These are phyloP conservation scores for Drosophila differens DNA, from an alignment of 2,888 invertebrate species.

Conservation along the genomic window DNA sequence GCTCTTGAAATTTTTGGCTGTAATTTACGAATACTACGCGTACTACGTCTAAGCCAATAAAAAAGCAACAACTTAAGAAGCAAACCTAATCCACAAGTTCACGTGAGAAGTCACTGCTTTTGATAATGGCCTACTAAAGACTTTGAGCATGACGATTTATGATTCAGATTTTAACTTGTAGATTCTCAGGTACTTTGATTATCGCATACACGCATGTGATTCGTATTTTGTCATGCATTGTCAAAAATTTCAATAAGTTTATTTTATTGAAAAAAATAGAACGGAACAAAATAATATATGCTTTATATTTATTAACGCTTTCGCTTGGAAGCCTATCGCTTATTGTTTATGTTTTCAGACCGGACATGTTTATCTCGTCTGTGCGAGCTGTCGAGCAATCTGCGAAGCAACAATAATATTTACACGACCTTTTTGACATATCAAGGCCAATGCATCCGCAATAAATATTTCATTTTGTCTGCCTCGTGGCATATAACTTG, in stretches of 20 bases:
- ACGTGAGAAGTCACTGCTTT: constrained; percentile 64
- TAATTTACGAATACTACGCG: constrained; percentile 19
- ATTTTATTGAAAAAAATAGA: constrained; percentile 14
- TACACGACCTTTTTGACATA: constrained; percentile 43
- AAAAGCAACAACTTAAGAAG: constrained; percentile 2
- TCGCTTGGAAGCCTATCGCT: constrained; percentile 36
- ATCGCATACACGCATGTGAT: constrained; percentile 2
- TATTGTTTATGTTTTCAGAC: constrained; percentile 39
- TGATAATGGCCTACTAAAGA: constrained; percentile 52
- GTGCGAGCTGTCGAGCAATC: constrained; percentile 44
- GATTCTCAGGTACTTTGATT: constrained; percentile 14
- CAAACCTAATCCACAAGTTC: constrained; percentile 25
- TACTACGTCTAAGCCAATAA: constrained; percentile 5
- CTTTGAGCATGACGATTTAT: constrained; percentile 49
- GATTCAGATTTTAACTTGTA: constrained; percentile 3
- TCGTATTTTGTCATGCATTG: constrained; percentile 16
- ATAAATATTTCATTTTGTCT: constrained; percentile 30
- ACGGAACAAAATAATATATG: background rate
- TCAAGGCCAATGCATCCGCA: constrained; percentile 13
- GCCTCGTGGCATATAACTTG: background rate
- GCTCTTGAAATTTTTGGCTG: constrained; percentile 7
- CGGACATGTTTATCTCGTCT: constrained; percentile 60
- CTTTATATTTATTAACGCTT: constrained; percentile 11
- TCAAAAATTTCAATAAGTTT: constrained; percentile 20
- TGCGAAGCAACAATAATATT: constrained; percentile 60